Evolutionary conservation across 2,113 vertebrate genomes (phyloP), one percentile per base, ranked within the genome.

Genomic region (Podarcis raffonei): DNA sequence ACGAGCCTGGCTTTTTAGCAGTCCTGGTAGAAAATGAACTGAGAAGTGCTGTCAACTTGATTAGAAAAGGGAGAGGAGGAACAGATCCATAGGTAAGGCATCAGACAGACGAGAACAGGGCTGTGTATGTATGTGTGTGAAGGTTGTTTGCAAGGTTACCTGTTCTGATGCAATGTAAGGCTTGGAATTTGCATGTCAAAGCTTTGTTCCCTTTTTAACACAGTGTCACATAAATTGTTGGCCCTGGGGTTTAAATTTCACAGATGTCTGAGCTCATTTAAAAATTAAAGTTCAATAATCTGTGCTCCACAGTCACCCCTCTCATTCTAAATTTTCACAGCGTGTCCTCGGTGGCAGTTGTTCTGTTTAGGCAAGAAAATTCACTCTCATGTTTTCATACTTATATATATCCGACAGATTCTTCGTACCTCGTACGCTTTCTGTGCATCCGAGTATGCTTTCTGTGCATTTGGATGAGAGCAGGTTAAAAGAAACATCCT

Each of bases 101-200:
- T 95, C 93, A 95, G 91, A 97, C 95, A 95, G 94, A 89, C 89
- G 82, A 92, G 92, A 94, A 77, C 5, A 90, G 85, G 90, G 90
- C 87, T 8, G 35, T 22, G 13, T 48, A 8, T 22, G 12, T n/a
- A 22, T 5, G 53, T 20, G 25, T 92, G 88, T 95, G 94, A 97
- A 97, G 95, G 97, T 96, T 96, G 93, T 94, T 96, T 93, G 93
- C 95, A 97, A 97, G 95, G 97, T 98, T 95, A 97, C 93, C 88
- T 86, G 88, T 25, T 91, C 95, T 91, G 89, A 95, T 0, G 85
- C 86, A 94, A 95, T 88, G 84, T 71, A 94, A 93, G 95, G 87
- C 91, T 48, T 93, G 79, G 86, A 96, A 97, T 97, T 97, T 97
- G 93, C 95, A 97, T 95, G 93, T 97, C 94, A 96, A 96, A 97